Evolutionary conservation across 2,888 invertebrate species (phyloP).

Genomic region (Papilio elwesi): DNA sequence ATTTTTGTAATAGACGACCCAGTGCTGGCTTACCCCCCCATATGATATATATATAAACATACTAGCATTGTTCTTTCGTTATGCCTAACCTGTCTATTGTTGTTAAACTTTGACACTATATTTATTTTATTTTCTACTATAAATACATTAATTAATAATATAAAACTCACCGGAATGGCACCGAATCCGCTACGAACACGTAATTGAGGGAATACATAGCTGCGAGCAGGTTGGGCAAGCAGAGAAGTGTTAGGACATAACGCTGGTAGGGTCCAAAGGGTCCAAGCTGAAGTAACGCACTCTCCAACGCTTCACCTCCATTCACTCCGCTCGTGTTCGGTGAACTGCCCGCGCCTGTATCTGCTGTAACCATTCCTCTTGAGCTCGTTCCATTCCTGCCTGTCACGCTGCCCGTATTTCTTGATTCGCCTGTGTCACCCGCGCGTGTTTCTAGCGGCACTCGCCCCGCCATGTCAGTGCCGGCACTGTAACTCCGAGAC

Average conservation of each 20-base stretch:
- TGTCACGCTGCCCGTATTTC: background rate
- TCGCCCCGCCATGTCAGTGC: constrained; percentile 21
- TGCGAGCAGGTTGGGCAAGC: constrained; percentile 79
- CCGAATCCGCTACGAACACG: constrained; percentile 82
- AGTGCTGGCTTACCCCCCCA: too few relatives aligned
- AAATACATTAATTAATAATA: background rate
- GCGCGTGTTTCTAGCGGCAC: constrained; percentile 18
- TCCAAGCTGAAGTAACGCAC: constrained; percentile 67
- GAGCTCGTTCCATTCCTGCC: background rate
- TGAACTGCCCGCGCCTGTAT: background rate
- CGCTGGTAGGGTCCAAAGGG: constrained; percentile 75
- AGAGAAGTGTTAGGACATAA: constrained; percentile 66
- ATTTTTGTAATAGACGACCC: too few relatives aligned
- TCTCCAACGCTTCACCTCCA: constrained; percentile 59
- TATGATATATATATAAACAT: too few relatives aligned
- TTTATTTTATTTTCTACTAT: too few relatives aligned
- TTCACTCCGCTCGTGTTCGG: background rate
- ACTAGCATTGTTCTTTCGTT: too few relatives aligned
- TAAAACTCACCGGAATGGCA: constrained; percentile 79
- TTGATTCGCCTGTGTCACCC: background rate
- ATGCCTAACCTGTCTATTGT: too few relatives aligned
- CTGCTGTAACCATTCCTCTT: background rate
- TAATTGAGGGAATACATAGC: constrained; percentile 83
- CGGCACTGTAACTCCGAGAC: background rate
- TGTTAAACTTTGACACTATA: too few relatives aligned